Base-by-base conservation (phyloP, 1,140 invertebrate genomes). In the Drosophila sucinea region DNA sequence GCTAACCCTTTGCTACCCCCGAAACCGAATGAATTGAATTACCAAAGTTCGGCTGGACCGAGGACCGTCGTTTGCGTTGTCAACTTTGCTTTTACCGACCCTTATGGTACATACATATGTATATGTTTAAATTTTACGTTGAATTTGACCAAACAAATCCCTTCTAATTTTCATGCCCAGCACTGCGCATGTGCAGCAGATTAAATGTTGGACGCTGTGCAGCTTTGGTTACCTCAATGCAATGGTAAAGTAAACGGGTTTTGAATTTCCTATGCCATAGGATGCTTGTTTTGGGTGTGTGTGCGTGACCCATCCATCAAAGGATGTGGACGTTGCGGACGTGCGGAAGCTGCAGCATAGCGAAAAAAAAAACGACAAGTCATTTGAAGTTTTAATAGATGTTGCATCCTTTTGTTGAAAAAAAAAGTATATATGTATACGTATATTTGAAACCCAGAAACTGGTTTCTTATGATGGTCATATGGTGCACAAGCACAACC, bases 81-180 rank as follows among this genome's bases (percentile, higher is more conserved):
- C 79, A 51, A 51, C 44, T 51, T 27, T 51, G 25, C 77, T 73
- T 79, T 81, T 81, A 67, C 47, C 77, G 83, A 66, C 83, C 70
- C 63, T 77, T 77, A 79, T 70, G 73, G 71, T 82, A 68, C 87
- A 79, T 79, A 69, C 79, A 86, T 82, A 79, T 75, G 70, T 58
- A 30, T 32, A 8, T 75, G 73, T 65, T 66, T 77, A 38, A 38
- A 38, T 70, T 29, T 67, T 74, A 60, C 65, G 23, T 58, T 67
- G 82, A 82, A 86, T 79, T 87, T 86, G 83, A 87, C 83, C 83
- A 87, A 86, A 83, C 84, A 86, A 86, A 86, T 86, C 83, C 83
- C 70, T 72, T 80, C 84, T 83, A 82, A 82, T 82, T 82, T 82
- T 64, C 40, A 30, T 57, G 5, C 1, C 65, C 25, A 38, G 47